Evolutionary conservation across 2,797 vertebrate species (phyloP), one percentile per base, ranked within the genome.

Genomic region (Microtus agrestis): DNA sequence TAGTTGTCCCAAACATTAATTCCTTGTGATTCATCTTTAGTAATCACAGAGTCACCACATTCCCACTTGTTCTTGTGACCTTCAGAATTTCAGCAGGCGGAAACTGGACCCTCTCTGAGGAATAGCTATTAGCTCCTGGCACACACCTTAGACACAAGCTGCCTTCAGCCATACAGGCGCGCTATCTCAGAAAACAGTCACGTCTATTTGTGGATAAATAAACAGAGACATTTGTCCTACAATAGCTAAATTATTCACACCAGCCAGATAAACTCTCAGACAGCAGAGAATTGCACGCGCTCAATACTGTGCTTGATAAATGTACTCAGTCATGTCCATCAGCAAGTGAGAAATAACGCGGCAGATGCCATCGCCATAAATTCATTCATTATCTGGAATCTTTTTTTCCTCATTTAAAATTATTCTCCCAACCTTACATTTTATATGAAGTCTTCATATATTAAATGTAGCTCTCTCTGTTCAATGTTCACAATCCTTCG

Each of bases 231-330:
- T 76, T 95, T 93, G 69, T 95, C n/a, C 29, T 89, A 10, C 63
- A 73, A 89, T 89, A 85, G 86, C 82, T 91, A 95, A 97, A 93
- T 91, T 89, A 85, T 89, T 95, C 91, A 97, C 69, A 96, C 8
- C 37, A 85, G 15, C 34, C 23, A 94, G 82, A 96, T 93, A 96
- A 96, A 51, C 82, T 78, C 17, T 95, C 69, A 81, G 81, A 95
- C 93, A 95, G 88, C 51, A 80, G 76, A 93, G 93, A 86, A 92
- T 77, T 92, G 19, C 2, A 87, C n/a, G 93, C 95, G 63, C 87
- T 93, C 94, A 97, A 95, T 97, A 46, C 94, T 94, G 81, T 92
- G 17, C 74, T 95, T 94, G 78, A 94, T 54, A 85, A 93, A 92
- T 89, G 48, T 31, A 23, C 31, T 94, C 89, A 95, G 29, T 95